Evolutionary conservation across 1,140 invertebrate species (phyloP).

Genomic region (Leptestheria dahalacensis): DNA sequence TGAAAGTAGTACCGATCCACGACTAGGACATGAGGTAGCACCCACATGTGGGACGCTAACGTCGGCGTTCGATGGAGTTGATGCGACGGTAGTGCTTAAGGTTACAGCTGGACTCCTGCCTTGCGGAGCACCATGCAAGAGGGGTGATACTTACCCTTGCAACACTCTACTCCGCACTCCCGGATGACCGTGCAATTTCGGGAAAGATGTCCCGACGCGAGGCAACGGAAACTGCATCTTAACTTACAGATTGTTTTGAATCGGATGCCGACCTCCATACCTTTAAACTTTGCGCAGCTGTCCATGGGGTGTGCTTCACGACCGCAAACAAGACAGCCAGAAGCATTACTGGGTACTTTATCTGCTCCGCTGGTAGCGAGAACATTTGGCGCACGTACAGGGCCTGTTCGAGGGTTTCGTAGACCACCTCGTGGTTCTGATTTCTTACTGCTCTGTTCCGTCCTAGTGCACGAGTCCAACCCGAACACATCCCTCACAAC

Average conservation of each 20-base stretch:
- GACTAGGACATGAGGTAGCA: neutral
- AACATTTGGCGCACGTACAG: too few species aligned
- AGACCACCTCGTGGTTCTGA: too few species aligned
- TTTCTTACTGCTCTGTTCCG: too few species aligned
- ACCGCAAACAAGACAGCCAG: too few species aligned
- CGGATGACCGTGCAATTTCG: neutral
- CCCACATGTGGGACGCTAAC: neutral
- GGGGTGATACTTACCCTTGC: neutral
- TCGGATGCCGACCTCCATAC: too few species aligned
- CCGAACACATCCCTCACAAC: neutral
- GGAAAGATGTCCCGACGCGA: neutral
- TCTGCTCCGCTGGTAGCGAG: too few species aligned
- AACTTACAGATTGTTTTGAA: too few species aligned
- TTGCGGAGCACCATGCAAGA: slow-evolving; percentile 7
- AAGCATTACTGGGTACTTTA: too few species aligned
- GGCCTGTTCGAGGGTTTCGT: neutral
- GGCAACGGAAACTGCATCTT: slow-evolving; percentile 2
- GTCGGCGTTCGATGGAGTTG: neutral
- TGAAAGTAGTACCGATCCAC: neutral
- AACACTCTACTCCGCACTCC: neutral
- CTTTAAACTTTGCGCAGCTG: too few species aligned
- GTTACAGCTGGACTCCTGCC: neutral
- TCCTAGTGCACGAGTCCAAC: neutral
- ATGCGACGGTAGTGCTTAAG: too few species aligned
- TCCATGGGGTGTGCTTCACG: too few species aligned